Conservation (phyloP, 2,888 invertebrate species). For the Orthosia cruda region DNA sequence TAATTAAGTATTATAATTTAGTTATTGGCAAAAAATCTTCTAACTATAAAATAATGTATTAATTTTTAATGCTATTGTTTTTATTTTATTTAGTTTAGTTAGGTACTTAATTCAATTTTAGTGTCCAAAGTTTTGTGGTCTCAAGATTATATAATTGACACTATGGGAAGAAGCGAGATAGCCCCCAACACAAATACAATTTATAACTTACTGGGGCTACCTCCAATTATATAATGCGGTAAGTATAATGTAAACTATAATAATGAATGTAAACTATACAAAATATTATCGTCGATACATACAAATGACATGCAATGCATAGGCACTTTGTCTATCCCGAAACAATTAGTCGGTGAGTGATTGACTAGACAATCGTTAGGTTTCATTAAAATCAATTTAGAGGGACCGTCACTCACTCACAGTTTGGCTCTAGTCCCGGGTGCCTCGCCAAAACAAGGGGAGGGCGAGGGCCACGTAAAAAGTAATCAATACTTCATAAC, state of each 20-base stretch:
- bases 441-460: conserved; percentile 32
- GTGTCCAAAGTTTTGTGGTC: too few relatives aligned
- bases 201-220: too few relatives aligned
- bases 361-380: conserved; percentile 37
- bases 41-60: background rate
- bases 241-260: background rate
- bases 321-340: background rate
- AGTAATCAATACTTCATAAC: conserved; percentile 62
- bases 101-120: too few relatives aligned
- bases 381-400: conserved; percentile 57
- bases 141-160: too few relatives aligned
- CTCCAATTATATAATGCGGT: too few relatives aligned
- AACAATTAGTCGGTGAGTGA: conserved; percentile 25
- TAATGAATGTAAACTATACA: background rate
- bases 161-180: too few relatives aligned
- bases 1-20: background rate
- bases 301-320: conserved; percentile 5
- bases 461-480: conserved; percentile 23
- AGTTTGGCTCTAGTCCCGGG: conserved; percentile 39
- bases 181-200: too few relatives aligned
- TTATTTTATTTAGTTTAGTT: too few relatives aligned
- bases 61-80: too few relatives aligned
- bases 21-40: background rate
- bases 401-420: conserved; percentile 48
- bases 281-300: background rate